These are phyloP conservation scores for Drosophila nikananu DNA, from an alignment of 1,140 invertebrate genomes.

Conservation along the genomic window DNA sequence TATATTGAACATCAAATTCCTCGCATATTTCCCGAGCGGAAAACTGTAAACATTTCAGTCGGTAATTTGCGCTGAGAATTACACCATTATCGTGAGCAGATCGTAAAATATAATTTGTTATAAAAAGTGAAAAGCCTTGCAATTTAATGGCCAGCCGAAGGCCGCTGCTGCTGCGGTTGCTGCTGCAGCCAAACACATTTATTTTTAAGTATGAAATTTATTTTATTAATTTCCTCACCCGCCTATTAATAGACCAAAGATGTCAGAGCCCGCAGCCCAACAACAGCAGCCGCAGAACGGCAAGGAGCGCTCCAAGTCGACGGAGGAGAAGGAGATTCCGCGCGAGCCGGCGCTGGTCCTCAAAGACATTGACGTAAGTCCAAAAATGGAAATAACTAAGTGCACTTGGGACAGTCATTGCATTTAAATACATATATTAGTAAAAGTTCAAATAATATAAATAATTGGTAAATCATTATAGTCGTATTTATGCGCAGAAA, in stretches of 20 bases:
- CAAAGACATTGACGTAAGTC: constrained; percentile 90
- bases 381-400: not conserved
- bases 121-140: constrained; percentile 51
- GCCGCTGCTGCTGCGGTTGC: constrained; percentile 54
- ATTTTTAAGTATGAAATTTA: constrained; percentile 72
- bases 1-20: constrained; percentile 61
- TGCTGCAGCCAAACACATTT: constrained; percentile 33
- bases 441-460: not conserved
- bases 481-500: not conserved
- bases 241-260: constrained; percentile 70
- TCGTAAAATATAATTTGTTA: constrained; percentile 38
- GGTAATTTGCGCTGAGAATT: constrained; percentile 42
- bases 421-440: not conserved
- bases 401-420: not conserved
- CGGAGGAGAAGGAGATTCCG: constrained; percentile 90
- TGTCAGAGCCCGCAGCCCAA: constrained; percentile 81
- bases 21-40: constrained; percentile 36
- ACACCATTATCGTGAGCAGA: constrained; percentile 38
- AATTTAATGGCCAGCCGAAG: constrained; percentile 39
- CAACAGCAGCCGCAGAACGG: constrained; percentile 75
- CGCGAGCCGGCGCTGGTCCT: constrained; percentile 94
- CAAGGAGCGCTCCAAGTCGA: constrained; percentile 82
- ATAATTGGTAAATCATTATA: not conserved
- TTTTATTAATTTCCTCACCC: constrained; percentile 71
- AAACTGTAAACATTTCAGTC: constrained; percentile 65